Percentiles rank a stretch among this genome's conserved stretches.
Evolutionary conservation across 1,140 invertebrate genomes (phyloP).

Genomic region (Drosophila ambigua): DNA sequence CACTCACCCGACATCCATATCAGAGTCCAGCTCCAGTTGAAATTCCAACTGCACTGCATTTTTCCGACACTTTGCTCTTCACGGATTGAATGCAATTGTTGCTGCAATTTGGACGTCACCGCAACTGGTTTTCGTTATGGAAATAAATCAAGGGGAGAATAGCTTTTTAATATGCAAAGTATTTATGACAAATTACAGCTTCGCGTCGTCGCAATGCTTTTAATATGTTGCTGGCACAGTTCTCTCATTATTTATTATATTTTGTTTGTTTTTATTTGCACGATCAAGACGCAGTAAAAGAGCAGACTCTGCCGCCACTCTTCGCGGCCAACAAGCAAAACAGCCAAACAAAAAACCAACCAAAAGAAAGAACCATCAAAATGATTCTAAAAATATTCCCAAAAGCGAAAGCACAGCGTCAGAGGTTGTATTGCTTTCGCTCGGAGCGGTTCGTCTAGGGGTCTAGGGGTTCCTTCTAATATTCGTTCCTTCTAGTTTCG

Average conservation of each 20-base stretch:
- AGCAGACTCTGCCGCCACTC: neutral
- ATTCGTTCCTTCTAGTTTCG: constrained; percentile 12
- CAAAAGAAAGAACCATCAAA: constrained; percentile 12
- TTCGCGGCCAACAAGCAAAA: constrained; percentile 17
- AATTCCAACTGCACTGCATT: constrained; percentile 53
- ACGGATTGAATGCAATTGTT: constrained; percentile 12
- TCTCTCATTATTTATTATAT: constrained; percentile 5
- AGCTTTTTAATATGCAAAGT: constrained; percentile 39
- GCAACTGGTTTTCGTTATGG: constrained; percentile 33
- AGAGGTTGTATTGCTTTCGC: constrained; percentile 31
- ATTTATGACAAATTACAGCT: constrained; percentile 34
- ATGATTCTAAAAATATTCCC: constrained; percentile 48
- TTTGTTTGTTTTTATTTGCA: constrained; percentile 10
- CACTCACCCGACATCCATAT: constrained; percentile 62
- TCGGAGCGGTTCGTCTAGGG: constrained; percentile 1
- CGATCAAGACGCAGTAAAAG: constrained; percentile 35
- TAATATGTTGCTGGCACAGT: neutral
- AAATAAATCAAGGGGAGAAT: constrained; percentile 11
- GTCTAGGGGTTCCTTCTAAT: constrained; percentile 41
- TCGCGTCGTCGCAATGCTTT: neutral
- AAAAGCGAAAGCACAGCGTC: constrained; percentile 48
- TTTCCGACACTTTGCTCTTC: neutral
- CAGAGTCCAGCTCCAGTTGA: constrained; percentile 41
- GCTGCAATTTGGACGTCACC: constrained; percentile 17
- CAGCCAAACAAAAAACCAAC: constrained; percentile 1